These are phyloP conservation scores for Tubulanus polymorphus DNA, from an alignment of 2,888 invertebrate species.

Conservation along the genomic window DNA sequence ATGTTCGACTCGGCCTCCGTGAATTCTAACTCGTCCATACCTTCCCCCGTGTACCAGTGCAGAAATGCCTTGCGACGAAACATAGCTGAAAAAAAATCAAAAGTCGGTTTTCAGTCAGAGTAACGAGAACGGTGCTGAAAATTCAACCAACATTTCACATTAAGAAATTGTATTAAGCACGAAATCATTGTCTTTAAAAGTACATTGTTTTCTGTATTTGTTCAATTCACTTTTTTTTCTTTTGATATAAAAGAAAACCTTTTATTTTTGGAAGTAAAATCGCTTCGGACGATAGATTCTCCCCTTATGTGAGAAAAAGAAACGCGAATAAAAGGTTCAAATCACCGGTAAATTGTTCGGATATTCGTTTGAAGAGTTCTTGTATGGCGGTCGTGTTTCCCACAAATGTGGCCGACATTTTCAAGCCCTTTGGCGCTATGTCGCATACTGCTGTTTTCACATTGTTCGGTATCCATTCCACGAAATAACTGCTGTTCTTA, in stretches of 20 bases:
- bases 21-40: constrained; percentile 21
- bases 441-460: constrained; percentile 85
- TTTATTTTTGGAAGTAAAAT: no score
- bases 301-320: no score
- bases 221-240: no score
- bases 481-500: constrained; percentile 81
- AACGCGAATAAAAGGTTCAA: no score
- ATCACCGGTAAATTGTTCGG: background rate
- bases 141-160: no score
- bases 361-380: constrained; percentile 41
- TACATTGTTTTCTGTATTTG: no score
- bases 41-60: constrained; percentile 88
- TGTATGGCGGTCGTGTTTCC: constrained; percentile 56
- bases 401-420: constrained; percentile 90
- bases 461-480: constrained; percentile 90
- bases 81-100: background rate
- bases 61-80: constrained; percentile 75
- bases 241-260: no score
- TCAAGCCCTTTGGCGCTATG: constrained; percentile 84
- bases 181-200: no score
- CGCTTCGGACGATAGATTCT: no score
- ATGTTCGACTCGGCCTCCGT: constrained; percentile 95
- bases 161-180: no score
- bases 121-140: no score
- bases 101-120: background rate